Evolutionary conservation across 2,797 vertebrate genomes (phyloP).

Genomic region (Anniella stebbinsi): DNA sequence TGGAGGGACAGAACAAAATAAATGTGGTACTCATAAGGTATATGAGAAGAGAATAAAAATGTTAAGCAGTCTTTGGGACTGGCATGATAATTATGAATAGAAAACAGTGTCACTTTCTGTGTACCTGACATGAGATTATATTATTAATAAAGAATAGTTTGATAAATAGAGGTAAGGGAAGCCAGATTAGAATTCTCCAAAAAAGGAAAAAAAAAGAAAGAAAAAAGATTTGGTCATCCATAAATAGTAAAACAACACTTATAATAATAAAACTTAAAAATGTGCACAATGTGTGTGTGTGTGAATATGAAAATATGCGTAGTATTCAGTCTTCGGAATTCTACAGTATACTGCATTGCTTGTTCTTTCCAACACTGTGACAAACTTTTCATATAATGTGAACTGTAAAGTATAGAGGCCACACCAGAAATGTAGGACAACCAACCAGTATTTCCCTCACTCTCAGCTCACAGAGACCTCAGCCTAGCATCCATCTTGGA

Average conservation of each 20-base stretch:
- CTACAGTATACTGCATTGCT: background rate
- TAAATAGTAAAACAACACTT: background rate
- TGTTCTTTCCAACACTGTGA: background rate
- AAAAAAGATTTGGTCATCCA: background rate
- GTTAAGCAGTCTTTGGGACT: conserved; percentile 5
- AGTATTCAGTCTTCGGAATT: background rate
- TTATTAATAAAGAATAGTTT: background rate
- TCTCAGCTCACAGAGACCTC: background rate
- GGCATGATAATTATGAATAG: background rate
- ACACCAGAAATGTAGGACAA: background rate
- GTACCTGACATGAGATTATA: background rate
- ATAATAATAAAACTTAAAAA: background rate
- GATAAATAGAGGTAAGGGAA: conserved; percentile 5
- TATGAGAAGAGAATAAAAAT: conserved; percentile 12
- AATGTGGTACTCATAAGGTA: background rate
- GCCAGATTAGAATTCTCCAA: background rate
- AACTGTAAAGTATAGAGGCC: background rate
- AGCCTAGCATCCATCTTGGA: background rate
- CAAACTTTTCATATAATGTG: background rate
- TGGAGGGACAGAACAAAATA: background rate
- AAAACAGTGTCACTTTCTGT: background rate
- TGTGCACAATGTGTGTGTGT: background rate
- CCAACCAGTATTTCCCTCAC: background rate
- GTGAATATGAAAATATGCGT: no score
- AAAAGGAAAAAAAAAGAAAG: background rate